A percentile compares a stretch with the other conserved stretches of the same genome.
Evolutionary conservation across 1,140 invertebrate species (phyloP).

Genomic region (Diabrotica undecimpunctata): DNA sequence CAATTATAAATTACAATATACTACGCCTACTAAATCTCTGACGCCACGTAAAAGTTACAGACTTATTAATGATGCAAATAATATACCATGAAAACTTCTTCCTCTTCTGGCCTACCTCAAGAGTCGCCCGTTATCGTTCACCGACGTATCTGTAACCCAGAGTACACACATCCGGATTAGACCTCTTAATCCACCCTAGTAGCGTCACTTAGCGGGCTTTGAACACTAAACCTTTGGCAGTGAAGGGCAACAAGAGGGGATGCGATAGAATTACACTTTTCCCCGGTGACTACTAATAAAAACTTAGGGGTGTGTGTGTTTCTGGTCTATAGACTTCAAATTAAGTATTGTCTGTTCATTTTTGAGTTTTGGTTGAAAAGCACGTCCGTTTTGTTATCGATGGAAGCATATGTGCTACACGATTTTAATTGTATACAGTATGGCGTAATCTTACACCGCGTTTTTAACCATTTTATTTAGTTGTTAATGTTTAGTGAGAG

Average conservation of each 20-base stretch:
- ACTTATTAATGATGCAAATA: too few relatives aligned
- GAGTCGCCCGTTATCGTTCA: too few relatives aligned
- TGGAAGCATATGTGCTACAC: neutral
- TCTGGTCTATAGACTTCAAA: neutral
- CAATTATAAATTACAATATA: too few relatives aligned
- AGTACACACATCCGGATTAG: neutral
- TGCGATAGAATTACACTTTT: neutral
- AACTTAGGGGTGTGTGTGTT: neutral
- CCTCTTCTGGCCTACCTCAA: too few relatives aligned
- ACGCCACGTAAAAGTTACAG: too few relatives aligned
- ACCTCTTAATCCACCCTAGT: neutral
- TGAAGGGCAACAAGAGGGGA: neutral
- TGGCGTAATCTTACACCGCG: neutral
- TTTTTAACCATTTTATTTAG: too few relatives aligned
- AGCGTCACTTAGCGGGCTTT: neutral
- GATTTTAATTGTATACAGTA: neutral
- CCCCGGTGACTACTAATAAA: neutral
- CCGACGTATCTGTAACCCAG: neutral
- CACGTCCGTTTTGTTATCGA: neutral
- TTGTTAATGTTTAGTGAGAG: too few relatives aligned
- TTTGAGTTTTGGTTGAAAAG: neutral
- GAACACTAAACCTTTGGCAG: neutral
- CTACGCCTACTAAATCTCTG: too few relatives aligned
- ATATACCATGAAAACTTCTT: too few relatives aligned
- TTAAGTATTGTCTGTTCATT: neutral